Percentiles rank a stretch among this genome's conserved stretches.
Conservation (phyloP, 2,888 invertebrate genomes). For the Phaedon cochleariae region DNA sequence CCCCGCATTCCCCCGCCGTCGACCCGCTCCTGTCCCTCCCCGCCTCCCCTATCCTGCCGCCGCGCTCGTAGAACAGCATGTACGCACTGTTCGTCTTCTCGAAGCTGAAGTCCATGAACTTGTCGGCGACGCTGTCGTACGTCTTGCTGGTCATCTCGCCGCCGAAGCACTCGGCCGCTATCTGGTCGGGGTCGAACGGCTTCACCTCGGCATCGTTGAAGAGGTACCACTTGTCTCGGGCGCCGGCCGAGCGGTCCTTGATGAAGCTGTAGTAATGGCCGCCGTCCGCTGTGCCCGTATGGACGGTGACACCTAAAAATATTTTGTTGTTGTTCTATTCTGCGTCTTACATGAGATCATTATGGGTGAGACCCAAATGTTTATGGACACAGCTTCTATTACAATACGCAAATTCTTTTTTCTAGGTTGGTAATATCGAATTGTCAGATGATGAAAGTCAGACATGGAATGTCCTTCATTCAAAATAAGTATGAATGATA, state of each 20-base stretch:
- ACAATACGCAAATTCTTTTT: too few species aligned
- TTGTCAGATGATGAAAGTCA: too few species aligned
- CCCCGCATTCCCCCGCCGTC: constrained; percentile 50
- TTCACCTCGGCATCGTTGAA: constrained; percentile 95
- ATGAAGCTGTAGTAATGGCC: constrained; percentile 98
- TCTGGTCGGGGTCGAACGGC: constrained; percentile 93
- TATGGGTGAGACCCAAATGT: too few species aligned
- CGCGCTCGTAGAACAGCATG: constrained; percentile 95
- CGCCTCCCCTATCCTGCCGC: constrained; percentile 65
- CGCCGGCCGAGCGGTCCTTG: constrained; percentile 78
- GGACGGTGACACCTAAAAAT: constrained; percentile 81
- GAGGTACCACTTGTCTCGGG: constrained; percentile 89
- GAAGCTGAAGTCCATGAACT: constrained; percentile 97
- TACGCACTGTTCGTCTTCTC: constrained; percentile 98
- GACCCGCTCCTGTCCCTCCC: constrained; percentile 47
- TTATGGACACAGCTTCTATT: too few species aligned
- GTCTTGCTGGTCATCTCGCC: constrained; percentile 98
- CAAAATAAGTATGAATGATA: too few species aligned
- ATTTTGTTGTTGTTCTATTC: too few species aligned
- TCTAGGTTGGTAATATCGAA: too few species aligned
- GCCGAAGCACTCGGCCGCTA: constrained; percentile 95
- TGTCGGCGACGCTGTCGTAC: constrained; percentile 95
- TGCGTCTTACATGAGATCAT: too few species aligned
- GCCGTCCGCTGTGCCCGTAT: constrained; percentile 97
- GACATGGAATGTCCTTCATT: too few species aligned